These are phyloP conservation scores for Actinia equina DNA, from an alignment of 64 coral and sea anemone genomes.

Conservation along the genomic window DNA sequence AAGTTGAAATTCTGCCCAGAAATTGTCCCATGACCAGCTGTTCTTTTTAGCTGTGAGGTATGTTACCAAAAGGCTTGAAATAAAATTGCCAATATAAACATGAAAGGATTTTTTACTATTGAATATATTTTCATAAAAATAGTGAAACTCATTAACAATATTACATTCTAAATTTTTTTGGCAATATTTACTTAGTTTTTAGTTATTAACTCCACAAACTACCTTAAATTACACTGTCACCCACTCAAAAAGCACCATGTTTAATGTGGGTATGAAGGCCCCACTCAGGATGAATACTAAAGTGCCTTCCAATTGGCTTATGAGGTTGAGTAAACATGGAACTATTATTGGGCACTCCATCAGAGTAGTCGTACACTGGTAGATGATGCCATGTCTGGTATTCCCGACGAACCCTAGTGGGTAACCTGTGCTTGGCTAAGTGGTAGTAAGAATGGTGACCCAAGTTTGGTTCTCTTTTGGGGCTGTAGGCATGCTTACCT, in stretches of 20 bases:
- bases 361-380: conserved; percentile 62
- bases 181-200: no score
- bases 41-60: no score
- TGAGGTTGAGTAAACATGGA: conserved; percentile 81
- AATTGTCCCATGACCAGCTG: no score
- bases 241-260: not conserved
- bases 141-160: no score
- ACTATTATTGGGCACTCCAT: conserved; percentile 76
- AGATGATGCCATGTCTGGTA: conserved; percentile 96
- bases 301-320: conserved; percentile 73
- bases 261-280: conserved; percentile 58
- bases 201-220: not conserved
- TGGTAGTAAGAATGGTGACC: conserved; percentile 47
- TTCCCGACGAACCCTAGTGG: conserved; percentile 44
- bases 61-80: no score
- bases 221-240: not conserved
- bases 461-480: conserved; percentile 67
- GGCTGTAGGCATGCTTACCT: conserved; percentile 51
- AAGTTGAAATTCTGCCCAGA: no score
- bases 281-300: conserved; percentile 98
- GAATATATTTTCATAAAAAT: no score
- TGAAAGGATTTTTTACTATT: no score
- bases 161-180: no score
- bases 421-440: conserved; percentile 38
- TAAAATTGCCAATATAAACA: no score